These are phyloP conservation scores for Tipula lateralis DNA, from an alignment of 2,888 invertebrate genomes.

Conservation along the genomic window DNA sequence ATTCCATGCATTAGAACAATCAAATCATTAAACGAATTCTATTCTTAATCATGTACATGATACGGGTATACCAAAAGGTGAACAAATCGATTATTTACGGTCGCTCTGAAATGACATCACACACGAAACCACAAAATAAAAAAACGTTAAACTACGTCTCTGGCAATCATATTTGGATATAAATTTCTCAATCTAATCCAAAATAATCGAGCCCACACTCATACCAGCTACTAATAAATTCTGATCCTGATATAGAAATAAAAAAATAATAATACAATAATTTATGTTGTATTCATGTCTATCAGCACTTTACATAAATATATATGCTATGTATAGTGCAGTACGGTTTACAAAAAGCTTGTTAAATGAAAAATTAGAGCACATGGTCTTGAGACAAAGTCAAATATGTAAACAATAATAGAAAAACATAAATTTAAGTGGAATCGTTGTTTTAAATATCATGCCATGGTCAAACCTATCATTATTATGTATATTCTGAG, in stretches of 20 bases:
- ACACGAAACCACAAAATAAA: not conserved
- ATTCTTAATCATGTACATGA: not conserved
- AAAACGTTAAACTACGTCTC: conserved; percentile 5
- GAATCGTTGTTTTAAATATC: not conserved
- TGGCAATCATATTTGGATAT: not conserved
- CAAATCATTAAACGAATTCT: not conserved
- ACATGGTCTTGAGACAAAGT: conserved; percentile 1
- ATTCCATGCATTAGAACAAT: not conserved
- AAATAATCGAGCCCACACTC: conserved; percentile 11
- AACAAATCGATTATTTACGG: not conserved
- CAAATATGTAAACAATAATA: not conserved
- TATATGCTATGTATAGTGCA: not conserved
- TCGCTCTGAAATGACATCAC: not conserved
- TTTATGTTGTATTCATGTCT: not conserved
- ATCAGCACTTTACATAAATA: not conserved
- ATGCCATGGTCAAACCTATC: not conserved
- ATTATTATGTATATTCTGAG: not conserved
- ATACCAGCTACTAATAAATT: not conserved
- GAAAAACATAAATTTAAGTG: not conserved
- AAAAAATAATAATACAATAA: not conserved
- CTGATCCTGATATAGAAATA: conserved; percentile 19
- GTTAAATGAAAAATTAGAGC: not conserved
- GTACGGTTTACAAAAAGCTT: not conserved
- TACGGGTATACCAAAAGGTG: not conserved
- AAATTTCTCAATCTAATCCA: not conserved